phyloP scores from a whole-genome alignment of 2,113 vertebrate species.

The Ceyx cyanopectus region DNA sequence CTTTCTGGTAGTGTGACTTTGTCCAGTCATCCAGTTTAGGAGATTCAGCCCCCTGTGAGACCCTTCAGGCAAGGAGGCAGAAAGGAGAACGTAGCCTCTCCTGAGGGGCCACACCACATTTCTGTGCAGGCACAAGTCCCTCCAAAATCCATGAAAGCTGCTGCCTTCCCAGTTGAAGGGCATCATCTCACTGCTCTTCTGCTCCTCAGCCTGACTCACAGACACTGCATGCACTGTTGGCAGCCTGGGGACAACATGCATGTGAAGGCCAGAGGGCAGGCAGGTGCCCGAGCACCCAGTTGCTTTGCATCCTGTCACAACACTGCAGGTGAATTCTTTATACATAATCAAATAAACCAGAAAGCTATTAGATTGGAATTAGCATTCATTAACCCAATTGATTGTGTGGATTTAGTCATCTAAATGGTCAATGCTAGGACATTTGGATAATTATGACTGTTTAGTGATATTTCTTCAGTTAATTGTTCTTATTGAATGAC shows the following conservation, averaged over 20 bases:
- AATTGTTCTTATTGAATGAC: conserved; percentile 78
- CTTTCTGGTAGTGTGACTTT: background rate
- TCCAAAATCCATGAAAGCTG: background rate
- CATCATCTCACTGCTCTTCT: background rate
- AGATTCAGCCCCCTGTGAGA: background rate
- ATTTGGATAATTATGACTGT: conserved; percentile 74
- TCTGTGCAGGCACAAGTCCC: background rate
- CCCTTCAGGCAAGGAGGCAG: background rate
- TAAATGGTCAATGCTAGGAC: conserved; percentile 71
- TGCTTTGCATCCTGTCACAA: background rate
- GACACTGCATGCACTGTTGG: background rate
- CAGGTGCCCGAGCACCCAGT: background rate
- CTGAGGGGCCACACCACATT: background rate
- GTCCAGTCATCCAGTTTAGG: background rate
- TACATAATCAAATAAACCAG: conserved; percentile 54
- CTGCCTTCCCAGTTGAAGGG: background rate
- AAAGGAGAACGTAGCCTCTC: background rate
- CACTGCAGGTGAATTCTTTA: conserved; percentile 43
- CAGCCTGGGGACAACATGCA: background rate
- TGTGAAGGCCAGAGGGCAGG: background rate
- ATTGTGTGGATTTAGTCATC: conserved; percentile 72
- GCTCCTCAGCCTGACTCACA: background rate
- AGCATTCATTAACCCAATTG: conserved; percentile 69
- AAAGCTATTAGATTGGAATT: conserved; percentile 78
- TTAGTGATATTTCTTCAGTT: conserved; percentile 70